Evolutionary conservation across 2,888 invertebrate genomes (phyloP).

Genomic region (Crocallis elinguaria): DNA sequence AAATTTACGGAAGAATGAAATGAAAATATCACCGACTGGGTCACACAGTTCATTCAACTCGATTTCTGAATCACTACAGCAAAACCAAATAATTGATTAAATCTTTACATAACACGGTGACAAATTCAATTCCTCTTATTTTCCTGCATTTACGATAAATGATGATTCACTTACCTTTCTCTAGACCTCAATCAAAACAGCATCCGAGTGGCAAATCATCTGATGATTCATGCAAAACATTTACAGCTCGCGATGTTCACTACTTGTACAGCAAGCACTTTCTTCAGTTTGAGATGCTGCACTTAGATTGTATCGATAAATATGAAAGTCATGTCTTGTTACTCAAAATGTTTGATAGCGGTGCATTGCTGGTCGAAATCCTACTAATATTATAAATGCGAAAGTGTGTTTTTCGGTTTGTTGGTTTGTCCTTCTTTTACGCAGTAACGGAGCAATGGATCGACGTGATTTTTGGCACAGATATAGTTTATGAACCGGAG

Average conservation of each 20-base stretch:
- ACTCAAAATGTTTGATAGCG: background rate
- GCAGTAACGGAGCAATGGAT: too few relatives aligned
- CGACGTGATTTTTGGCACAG: too few relatives aligned
- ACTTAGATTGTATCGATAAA: conserved; percentile 16
- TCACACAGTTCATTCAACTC: background rate
- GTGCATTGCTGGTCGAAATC: background rate
- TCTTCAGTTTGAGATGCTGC: conserved; percentile 8
- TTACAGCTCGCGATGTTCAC: conserved; percentile 2
- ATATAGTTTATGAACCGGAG: too few relatives aligned
- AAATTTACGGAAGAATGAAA: too few relatives aligned
- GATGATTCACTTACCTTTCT: conserved; percentile 27
- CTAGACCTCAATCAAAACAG: conserved; percentile 4
- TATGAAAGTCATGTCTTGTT: conserved; percentile 9
- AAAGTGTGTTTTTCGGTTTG: too few relatives aligned
- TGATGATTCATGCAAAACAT: conserved; percentile 19
- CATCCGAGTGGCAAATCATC: conserved; percentile 16
- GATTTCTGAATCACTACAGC: background rate
- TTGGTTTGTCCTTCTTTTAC: too few relatives aligned
- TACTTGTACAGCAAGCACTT: conserved; percentile 4
- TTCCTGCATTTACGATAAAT: conserved; percentile 1
- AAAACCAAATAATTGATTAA: too few relatives aligned
- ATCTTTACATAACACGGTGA: background rate
- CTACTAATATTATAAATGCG: background rate
- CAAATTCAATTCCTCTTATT: background rate
- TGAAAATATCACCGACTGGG: background rate